These are phyloP conservation scores for Aphrocallistes beatrix DNA, from an alignment of 37 sponge, comb jelly and placozoan species.

Conservation along the genomic window DNA sequence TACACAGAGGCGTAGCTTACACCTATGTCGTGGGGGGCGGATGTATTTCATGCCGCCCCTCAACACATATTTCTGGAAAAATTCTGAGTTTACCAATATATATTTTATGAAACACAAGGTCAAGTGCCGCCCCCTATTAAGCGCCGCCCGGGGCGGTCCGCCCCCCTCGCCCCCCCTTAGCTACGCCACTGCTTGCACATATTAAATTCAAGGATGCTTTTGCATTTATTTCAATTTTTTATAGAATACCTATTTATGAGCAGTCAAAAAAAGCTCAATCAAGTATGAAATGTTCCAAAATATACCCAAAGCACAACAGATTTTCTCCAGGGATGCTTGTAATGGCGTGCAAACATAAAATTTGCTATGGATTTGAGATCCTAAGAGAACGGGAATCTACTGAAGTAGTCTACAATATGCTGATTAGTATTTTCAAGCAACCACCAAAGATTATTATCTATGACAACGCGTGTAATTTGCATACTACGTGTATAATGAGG, in stretches of 20 bases:
- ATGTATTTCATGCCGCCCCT: too few species aligned
- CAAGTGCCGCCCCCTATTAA: too few species aligned
- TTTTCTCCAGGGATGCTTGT: constrained; percentile 16
- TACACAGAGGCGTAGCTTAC: too few species aligned
- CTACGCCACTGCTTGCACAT: too few species aligned
- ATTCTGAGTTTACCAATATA: too few species aligned
- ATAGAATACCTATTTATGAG: not conserved
- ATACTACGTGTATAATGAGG: constrained; percentile 11
- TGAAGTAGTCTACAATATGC: not conserved
- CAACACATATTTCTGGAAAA: too few species aligned
- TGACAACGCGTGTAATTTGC: not conserved
- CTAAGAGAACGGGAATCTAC: not conserved
- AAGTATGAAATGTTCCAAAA: not conserved
- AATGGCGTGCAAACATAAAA: not conserved
- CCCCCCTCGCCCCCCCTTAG: too few species aligned
- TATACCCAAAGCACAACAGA: not conserved
- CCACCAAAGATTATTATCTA: not conserved
- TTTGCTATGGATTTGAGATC: not conserved
- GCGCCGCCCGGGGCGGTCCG: too few species aligned
- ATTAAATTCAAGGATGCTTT: too few species aligned
- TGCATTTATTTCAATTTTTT: too few species aligned
- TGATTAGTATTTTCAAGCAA: not conserved
- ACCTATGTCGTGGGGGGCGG: too few species aligned
- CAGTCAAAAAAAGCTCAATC: not conserved
- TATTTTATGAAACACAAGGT: too few species aligned